Evolutionary conservation across 2,888 invertebrate species (phyloP).

Genomic region (Scelioninae gen. 1): DNA sequence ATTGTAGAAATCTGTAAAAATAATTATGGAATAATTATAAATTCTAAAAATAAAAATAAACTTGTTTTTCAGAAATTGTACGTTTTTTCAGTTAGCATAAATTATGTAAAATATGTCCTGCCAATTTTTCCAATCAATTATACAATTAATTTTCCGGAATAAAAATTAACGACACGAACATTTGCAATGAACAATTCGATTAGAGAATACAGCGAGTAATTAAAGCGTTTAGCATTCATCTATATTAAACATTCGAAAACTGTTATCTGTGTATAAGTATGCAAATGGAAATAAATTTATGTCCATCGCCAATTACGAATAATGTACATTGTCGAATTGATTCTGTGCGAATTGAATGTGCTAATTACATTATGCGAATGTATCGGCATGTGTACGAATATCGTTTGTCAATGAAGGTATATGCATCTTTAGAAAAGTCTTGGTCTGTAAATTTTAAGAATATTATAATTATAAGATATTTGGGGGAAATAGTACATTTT

Average conservation of each 20-base stretch:
- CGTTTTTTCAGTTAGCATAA: no score
- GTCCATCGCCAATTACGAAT: slow-evolving; percentile 35
- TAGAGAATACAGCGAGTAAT: neutral
- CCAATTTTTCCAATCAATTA: neutral
- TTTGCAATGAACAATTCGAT: neutral
- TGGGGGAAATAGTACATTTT: no score
- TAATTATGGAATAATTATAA: no score
- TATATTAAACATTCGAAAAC: neutral
- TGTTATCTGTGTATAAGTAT: slow-evolving; percentile 7
- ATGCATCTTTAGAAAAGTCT: no score
- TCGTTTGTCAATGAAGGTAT: slow-evolving; percentile 8
- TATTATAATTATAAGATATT: no score
- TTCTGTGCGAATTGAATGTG: slow-evolving; percentile 10
- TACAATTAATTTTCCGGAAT: neutral
- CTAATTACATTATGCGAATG: slow-evolving; percentile 13
- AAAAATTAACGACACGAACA: neutral
- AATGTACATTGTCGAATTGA: slow-evolving; percentile 47
- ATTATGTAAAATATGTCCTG: no score
- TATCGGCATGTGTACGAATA: slow-evolving; percentile 23
- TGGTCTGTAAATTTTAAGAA: no score
- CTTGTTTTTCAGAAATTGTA: no score
- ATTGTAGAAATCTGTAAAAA: no score
- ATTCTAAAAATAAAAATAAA: no score
- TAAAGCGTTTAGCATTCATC: slow-evolving; percentile 1
- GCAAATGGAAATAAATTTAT: slow-evolving; percentile 49